Base-by-base conservation (phyloP, 92 coral and sea anemone species). In the Umimayanthus chanpuru region DNA sequence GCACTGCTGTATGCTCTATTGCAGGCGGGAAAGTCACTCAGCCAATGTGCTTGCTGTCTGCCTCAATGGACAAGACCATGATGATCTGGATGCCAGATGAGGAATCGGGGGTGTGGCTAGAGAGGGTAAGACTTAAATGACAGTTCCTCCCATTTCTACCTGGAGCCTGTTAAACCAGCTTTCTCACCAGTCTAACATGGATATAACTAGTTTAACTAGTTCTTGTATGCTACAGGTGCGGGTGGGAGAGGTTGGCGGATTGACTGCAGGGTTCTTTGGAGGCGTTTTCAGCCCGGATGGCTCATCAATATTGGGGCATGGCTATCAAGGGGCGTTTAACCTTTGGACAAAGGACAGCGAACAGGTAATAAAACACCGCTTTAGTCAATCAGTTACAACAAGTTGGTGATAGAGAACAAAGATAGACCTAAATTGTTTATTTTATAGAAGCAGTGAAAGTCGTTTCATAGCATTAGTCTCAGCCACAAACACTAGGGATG, bases 241-340 rank as follows among this genome's bases (percentile, higher is more conserved):
- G 85, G 99, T 97, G 15, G 99, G 99, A 41, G 99, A 96, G 79
- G 99, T 97, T 47, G 99, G 99, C 39, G 99, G 99, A 4, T 94
- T 94, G 7, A 95, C 97, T 0, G 95, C 96, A n/a, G 99, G 99
- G 5, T 94, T 97, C 82, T 97, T 90, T 90, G 99, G 99, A 6
- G 98, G 94, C 0, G 94, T 92, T 16, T 97, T 95, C 79, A 95
- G 98, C 65, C 98, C 95, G 36, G 96, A 94, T 89, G 99, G 98
- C 55, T 82, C 25, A 21, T 78, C 96, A 30, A 93, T 97, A 85
- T 81, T 97, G 80, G 99, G 98, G 47, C 98, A 97, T 88, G 95
- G 99, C 49, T 97, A 95, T 53, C 99, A 95, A 65, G 99, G 99
- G 2, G 97, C 97, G 66, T 95, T 95, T 67, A 94, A 90, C 82